Conservation (phyloP, 2,888 invertebrate species). For the Lottia gigantea region DNA sequence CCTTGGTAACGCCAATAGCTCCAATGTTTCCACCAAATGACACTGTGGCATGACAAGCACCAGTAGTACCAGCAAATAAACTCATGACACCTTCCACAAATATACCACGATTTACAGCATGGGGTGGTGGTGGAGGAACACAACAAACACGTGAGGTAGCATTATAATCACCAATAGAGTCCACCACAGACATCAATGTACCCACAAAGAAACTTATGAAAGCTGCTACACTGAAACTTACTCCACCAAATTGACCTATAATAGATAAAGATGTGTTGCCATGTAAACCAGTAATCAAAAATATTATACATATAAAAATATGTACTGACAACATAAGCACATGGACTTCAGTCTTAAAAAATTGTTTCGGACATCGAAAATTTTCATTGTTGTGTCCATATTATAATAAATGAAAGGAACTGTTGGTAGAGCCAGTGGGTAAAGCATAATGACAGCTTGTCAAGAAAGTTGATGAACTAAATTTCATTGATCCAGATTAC, state of each 20-base stretch:
- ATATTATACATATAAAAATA: background rate
- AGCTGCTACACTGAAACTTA: slow-evolving; percentile 34
- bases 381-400: background rate
- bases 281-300: background rate
- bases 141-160: slow-evolving; percentile 78
- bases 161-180: slow-evolving; percentile 83
- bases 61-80: slow-evolving; percentile 83
- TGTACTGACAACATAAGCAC: background rate
- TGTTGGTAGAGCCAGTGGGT: no score
- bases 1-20: slow-evolving; percentile 86
- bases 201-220: slow-evolving; percentile 42
- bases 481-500: no score
- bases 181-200: slow-evolving; percentile 44
- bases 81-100: slow-evolving; percentile 83
- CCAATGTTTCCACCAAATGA: slow-evolving; percentile 91
- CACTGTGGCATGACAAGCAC: slow-evolving; percentile 85
- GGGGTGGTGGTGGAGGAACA: slow-evolving; percentile 83
- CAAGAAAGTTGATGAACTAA: no score
- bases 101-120: slow-evolving; percentile 80
- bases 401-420: no score
- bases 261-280: background rate
- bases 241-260: slow-evolving; percentile 45
- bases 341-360: no score
- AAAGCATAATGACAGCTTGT: no score
- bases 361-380: no score